Conservation (phyloP, 2,888 invertebrate genomes). For the Adela reaumurella region DNA sequence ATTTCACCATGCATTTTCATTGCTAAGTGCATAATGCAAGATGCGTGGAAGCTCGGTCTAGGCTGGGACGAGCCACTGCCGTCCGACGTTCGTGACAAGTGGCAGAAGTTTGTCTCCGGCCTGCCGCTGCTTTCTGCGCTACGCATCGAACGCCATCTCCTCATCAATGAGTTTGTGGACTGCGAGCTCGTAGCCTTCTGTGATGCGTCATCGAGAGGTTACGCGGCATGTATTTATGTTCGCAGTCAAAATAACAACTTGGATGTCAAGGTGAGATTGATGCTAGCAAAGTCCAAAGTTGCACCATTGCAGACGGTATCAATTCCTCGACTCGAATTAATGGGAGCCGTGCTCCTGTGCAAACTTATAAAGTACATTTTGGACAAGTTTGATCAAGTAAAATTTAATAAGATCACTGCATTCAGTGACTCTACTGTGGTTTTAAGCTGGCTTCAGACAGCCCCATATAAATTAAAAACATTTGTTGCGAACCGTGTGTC, state of each 20-base stretch:
- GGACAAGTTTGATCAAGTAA: background rate
- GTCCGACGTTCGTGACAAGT: background rate
- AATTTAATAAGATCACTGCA: constrained; percentile 1
- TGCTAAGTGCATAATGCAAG: constrained; percentile 8
- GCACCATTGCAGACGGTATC: constrained; percentile 9
- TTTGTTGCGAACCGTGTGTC: constrained; percentile 12
- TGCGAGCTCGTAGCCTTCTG: background rate
- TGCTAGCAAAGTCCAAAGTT: constrained; percentile 9
- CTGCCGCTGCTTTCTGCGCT: background rate
- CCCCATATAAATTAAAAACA: constrained; percentile 12
- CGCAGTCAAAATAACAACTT: background rate
- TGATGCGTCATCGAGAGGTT: background rate
- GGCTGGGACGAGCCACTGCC: constrained; percentile 6
- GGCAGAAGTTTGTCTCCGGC: background rate
- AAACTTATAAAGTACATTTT: background rate
- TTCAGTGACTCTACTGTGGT: constrained; percentile 13
- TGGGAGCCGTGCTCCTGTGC: constrained; percentile 6
- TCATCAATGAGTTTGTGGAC: background rate
- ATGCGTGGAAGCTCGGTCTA: constrained; percentile 7
- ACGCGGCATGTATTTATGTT: background rate
- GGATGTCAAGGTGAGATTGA: constrained; percentile 6
- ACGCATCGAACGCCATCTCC: background rate
- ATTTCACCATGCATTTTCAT: constrained; percentile 3
- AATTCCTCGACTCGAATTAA: constrained; percentile 9
- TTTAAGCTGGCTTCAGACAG: constrained; percentile 10